A percentile compares a stretch with the other conserved stretches of the same genome.
phyloP scores from a whole-genome alignment of 2,797 vertebrate species.

The Poeciliopsis presidionis region DNA sequence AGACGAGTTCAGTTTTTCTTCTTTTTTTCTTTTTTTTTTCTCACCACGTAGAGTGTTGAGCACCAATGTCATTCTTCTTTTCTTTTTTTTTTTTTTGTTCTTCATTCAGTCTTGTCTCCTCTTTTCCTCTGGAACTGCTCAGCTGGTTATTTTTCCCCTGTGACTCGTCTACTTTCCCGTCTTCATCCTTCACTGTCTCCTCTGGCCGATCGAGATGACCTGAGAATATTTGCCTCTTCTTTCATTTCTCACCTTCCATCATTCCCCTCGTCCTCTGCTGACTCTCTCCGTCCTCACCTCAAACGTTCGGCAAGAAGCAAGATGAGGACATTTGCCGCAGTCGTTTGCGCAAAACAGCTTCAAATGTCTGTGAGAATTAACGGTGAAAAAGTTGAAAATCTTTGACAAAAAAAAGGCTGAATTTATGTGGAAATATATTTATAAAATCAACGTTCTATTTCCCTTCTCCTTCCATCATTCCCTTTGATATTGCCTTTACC shows the following conservation, averaged over 20 bases:
- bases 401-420: neutral
- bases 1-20: neutral
- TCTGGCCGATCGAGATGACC: neutral
- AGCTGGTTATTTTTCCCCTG: too few species aligned
- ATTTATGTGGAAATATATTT: neutral
- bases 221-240: neutral
- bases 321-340: conserved; percentile 14
- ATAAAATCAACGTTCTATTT: neutral
- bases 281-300: conserved; percentile 1
- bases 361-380: conserved; percentile 7
- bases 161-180: neutral
- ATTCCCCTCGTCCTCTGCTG: neutral
- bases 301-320: neutral
- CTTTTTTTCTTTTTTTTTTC: neutral
- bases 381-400: neutral
- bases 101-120: neutral
- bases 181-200: neutral
- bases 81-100: neutral
- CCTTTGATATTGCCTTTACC: neutral
- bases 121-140: neutral
- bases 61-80: neutral
- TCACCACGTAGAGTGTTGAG: neutral
- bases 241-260: neutral
- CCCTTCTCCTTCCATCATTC: neutral
- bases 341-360: conserved; percentile 39